Evolutionary conservation across 2,888 invertebrate species (phyloP), one percentile per base, ranked within the genome.

Genomic region (Linnaemya tessellans): DNA sequence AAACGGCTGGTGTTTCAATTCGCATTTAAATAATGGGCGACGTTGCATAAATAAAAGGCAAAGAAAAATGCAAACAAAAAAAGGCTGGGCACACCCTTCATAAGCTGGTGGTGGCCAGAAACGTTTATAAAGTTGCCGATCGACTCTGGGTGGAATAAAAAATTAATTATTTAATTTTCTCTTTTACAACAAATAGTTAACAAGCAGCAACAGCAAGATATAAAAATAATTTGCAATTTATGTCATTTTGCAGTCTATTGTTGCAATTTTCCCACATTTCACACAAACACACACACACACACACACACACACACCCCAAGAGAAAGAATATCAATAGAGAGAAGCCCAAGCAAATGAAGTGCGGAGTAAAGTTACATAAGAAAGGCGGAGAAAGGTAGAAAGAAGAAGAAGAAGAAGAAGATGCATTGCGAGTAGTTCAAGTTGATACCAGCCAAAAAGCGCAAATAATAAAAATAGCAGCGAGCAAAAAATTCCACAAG

Each of bases 1-100:
- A 54, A 80, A 84, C 58, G 80, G 83, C 75, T 83, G 75, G 80
- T 74, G 82, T 68, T 78, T 65, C 30, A 77, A 74, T 25, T 41
- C 22, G 30, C 68, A 71, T 71, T 58, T 65, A 25, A 77, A 75
- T 60, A 70, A 64, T 30, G 30, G 35, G 65, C 56, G 58, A 35
- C 46, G 65, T 38, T 0, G 15, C 51, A 25, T 13, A 64, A 18
- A 46, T 54, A 65, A 35, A 49, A 75, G 5, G n/a, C 25, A 46
- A 51, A 67, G 30, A 41, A 58, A 38, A 56, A 35, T 15, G 5
- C 2, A 30, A 30, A 30, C 7, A 43, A 1, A 51, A 41, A 64
- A 51, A n/a, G 35, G 11, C 43, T n/a, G 18, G 78, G 13, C 82
- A 71, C 82, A 82, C 82, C 82, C 70, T 77, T 58, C 22, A 41